Evolutionary conservation across 37 sponge, comb jelly and placozoan genomes (phyloP), one percentile per base, ranked within the genome.

Genomic region (Amphimedon queenslandica): DNA sequence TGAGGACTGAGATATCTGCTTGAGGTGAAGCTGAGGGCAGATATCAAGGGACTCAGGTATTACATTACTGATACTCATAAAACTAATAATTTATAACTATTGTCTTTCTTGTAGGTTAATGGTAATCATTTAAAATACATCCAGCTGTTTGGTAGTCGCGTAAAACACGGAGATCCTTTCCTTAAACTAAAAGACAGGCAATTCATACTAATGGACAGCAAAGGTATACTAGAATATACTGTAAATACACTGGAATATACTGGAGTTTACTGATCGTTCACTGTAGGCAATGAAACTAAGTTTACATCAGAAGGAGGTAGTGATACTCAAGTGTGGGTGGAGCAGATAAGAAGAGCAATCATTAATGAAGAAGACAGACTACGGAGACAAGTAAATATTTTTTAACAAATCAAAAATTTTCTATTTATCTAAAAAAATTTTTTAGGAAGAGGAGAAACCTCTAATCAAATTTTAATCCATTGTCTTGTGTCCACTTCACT

Each of bases 241-340:
- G n/a, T n/a, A n/a, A n/a, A n/a, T n/a, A n/a, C n/a, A n/a, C n/a
- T n/a, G n/a, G n/a, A n/a, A n/a, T n/a, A n/a, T n/a, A n/a, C n/a
- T n/a, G n/a, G n/a, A n/a, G n/a, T n/a, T n/a, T n/a, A n/a, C n/a
- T n/a, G n/a, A n/a, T n/a, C n/a, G n/a, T n/a, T n/a, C n/a, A n/a
- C n/a, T n/a, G n/a, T n/a, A n/a, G n/a, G n/a, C n/a, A 64, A 51
- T 24, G 63, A 63, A 5, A 75, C 57, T 5, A 69, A 37, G 29
- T 86, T 75, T 31, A 61, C 42, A 24, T 75, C 81, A 27, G 76
- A 70, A 63, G 47, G 67, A 24, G 42, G 31, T 0, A 3, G 25
- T 1, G 67, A 51, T 29, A 81, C 81, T 29, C 30, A 43, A 66
- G 65, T 25, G 3, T 86, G 87, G 87, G 81, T 80, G 72, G 72